Base-by-base conservation (phyloP, 2,888 invertebrate genomes). In the Dione vanillae region DNA sequence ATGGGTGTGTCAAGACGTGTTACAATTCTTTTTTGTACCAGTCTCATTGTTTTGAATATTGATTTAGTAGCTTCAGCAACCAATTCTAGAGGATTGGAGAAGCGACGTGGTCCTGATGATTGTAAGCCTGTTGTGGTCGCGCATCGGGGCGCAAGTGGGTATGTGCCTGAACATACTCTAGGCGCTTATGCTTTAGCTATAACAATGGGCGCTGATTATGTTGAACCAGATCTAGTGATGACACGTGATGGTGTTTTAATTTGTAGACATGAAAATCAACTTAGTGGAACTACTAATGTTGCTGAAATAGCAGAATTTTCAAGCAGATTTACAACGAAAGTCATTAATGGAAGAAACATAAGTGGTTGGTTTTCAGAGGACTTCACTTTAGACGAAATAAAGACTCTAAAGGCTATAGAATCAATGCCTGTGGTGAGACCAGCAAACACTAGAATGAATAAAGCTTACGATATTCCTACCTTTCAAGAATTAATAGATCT, bases 291-390 rank as follows among this genome's bases (percentile, higher is more conserved):
- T 0, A 92, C 91, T 1, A 86, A 93, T 69, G 84, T 93, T 10
- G 79, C 83, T 0, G 71, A 78, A 20, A 85, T 77, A 49, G 80
- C 85, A 0, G 90, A 91, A 74, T 92, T 91, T 68, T 80, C 87
- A 7, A 74, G 81, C 16, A 85, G 90, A 6, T 79, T 75, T 70
- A 79, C 83, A 59, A 90, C 84, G 12, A 84, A 90, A 80, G 81
- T 80, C 0, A 77, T 93, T 7, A 88, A 89, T 66, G 89, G 89
- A 10, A 76, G 61, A 6, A 75, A 78, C 73, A 73, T 86, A 12
- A 82, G 69, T 20, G 91, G 90, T 40, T 93, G 92, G 92, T 92
- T 92, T 75, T 83, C 89, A 0, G 92, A 93, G 81, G 92, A 93
- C 70, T 92, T 92, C 67, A 91, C 91, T 9, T 81, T 93, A 1